Base-by-base conservation (phyloP, 2,797 vertebrate genomes). In the Sebastes diaconus region DNA sequence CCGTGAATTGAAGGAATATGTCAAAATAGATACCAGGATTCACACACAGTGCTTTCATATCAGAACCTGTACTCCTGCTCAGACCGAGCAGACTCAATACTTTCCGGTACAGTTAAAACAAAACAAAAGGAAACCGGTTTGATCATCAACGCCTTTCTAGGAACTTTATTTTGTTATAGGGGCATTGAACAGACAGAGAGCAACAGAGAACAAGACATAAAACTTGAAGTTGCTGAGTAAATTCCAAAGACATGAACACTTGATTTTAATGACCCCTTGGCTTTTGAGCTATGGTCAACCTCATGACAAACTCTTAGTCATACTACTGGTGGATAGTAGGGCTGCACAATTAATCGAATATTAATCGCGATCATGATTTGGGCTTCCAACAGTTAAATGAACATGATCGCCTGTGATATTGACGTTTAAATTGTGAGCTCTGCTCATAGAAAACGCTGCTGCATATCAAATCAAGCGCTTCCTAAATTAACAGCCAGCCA, bases 21-120 rank as follows among this genome's bases (percentile, higher is more conserved):
- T 63, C n/a, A 32, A 32, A 64, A 68, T 18, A 61, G 46, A 42
- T 59, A 67, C 8, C 3, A 54, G 27, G 61, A 77, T 83, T 80
- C 20, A 59, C 32, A 36, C 36, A n/a, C 29, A 29, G 32, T 63
- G 65, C 14, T 67, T 61, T 42, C 20, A 30, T 57, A 29, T 55
- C 50, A 83, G 36, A 69, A 64, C 50, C 55, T 71, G 39, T 14
- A 57, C 20, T 68, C 68, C 27, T 64, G 68, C 68, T 84, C 59
- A 65, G 11, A 60, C 58, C 55, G 25, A 79, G 68, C 24, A 52
- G 70, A 59, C 55, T 27, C 46, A 75, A 85, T 76, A 82, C 8
- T 87, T 89, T 81, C 68, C 4, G 2, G 84, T 30, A 85, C 20
- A 12, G 55, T 58, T 60, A 72, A 70, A 86, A 88, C 16, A 46